Evolutionary conservation across 2,797 vertebrate genomes (phyloP).

Genomic region (Clarias pachynema): DNA sequence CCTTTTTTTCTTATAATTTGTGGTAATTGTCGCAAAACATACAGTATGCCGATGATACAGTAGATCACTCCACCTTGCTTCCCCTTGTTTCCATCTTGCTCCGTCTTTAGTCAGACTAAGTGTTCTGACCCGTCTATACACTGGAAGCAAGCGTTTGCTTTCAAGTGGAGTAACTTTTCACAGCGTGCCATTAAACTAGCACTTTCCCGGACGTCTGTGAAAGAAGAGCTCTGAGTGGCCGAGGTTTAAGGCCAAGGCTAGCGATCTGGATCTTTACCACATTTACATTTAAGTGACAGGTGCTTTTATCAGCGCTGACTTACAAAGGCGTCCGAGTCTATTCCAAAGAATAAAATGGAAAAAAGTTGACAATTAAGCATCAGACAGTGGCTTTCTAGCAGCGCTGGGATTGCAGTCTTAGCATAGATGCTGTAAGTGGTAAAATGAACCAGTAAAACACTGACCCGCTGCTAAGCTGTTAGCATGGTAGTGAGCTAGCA

Average conservation of each 20-base stretch:
- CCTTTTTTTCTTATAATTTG: no score
- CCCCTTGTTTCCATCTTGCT: background rate
- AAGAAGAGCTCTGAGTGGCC: conserved; percentile 27
- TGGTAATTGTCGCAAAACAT: background rate
- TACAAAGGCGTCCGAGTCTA: background rate
- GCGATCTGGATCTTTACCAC: background rate
- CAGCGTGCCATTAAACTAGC: conserved; percentile 10
- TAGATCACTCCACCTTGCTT: no score
- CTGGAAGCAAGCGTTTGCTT: background rate
- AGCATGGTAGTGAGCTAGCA: background rate
- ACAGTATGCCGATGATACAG: no score
- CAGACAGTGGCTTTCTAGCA: background rate
- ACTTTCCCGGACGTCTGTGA: background rate
- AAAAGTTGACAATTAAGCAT: background rate
- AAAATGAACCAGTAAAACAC: background rate
- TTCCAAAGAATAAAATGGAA: no score
- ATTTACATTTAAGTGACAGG: background rate
- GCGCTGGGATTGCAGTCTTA: background rate
- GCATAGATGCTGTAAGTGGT: background rate
- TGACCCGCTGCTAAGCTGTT: background rate
- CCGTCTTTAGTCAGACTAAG: conserved; percentile 2
- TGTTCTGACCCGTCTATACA: background rate
- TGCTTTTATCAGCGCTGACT: background rate
- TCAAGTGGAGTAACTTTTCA: conserved; percentile 32
- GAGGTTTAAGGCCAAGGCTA: conserved; percentile 1